Evolutionary conservation across 2,113 vertebrate species (phyloP).

Genomic region (Scalopus aquaticus): DNA sequence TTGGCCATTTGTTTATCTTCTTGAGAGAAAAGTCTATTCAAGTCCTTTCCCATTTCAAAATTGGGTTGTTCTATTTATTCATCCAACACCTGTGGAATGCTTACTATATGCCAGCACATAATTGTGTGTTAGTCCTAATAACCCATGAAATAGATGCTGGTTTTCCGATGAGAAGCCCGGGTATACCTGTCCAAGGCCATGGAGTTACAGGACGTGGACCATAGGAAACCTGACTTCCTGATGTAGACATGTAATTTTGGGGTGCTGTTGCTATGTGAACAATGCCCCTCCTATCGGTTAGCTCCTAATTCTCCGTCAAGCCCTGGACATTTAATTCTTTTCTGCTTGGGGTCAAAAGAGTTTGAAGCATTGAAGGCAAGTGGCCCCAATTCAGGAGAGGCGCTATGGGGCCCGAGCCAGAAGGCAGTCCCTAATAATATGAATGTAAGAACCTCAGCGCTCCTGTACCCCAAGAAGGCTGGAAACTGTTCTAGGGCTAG

Average conservation of each 20-base stretch:
- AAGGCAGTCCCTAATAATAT: neutral
- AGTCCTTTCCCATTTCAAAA: neutral
- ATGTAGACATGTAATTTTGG: neutral
- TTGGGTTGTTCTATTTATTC: neutral
- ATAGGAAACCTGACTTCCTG: neutral
- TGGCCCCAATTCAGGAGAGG: neutral
- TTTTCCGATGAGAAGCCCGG: neutral
- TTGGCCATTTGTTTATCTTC: neutral
- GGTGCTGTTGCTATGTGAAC: neutral
- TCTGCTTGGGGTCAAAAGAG: neutral
- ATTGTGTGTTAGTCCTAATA: neutral
- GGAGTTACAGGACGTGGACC: fast-evolving
- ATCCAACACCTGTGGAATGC: neutral
- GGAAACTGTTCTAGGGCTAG: neutral
- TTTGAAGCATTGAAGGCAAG: neutral
- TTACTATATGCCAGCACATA: neutral
- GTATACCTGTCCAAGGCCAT: neutral
- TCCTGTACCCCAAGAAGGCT: neutral
- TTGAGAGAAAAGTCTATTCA: neutral
- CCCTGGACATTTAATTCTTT: neutral
- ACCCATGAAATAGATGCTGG: neutral
- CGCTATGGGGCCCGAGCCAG: too few species aligned
- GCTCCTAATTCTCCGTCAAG: neutral
- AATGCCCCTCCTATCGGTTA: neutral
- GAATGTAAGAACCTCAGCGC: neutral